A percentile compares a stretch with the other conserved stretches of the same genome.
Conservation (phyloP, 2,888 invertebrate species). For the Brassicogethes aeneus region DNA sequence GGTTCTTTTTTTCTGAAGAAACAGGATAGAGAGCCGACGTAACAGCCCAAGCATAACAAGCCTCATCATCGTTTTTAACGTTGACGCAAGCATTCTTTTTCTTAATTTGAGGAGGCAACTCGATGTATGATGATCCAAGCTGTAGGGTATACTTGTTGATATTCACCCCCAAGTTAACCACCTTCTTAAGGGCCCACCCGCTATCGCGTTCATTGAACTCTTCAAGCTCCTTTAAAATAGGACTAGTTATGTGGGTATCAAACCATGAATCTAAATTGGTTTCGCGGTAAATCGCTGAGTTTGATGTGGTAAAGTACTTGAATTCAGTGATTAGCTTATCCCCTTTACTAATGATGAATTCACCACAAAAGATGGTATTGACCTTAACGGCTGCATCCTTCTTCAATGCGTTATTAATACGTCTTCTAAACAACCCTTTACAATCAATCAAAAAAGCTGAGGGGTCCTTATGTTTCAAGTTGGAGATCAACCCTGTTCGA, state of each 20-base stretch:
- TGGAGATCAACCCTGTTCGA: slow-evolving; percentile 9
- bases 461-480: slow-evolving; percentile 13
- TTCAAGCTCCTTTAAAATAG: slow-evolving; percentile 15
- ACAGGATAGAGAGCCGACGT: too few relatives aligned
- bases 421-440: slow-evolving; percentile 8
- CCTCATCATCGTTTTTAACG: too few relatives aligned
- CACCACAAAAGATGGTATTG: too few relatives aligned
- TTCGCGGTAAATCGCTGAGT: too few relatives aligned
- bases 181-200: slow-evolving; percentile 17
- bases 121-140: too few relatives aligned
- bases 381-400: slow-evolving; percentile 11
- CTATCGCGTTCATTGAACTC: slow-evolving; percentile 21
- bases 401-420: slow-evolving; percentile 12
- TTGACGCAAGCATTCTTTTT: too few relatives aligned
- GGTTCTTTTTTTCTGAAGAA: too few relatives aligned
- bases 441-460: slow-evolving; percentile 12
- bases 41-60: too few relatives aligned
- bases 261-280: too few relatives aligned
- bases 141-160: slow-evolving; percentile 21
- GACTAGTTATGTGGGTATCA: slow-evolving; percentile 11
- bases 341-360: slow-evolving; percentile 13
- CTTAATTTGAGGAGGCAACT: too few relatives aligned
- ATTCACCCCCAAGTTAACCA: slow-evolving; percentile 18
- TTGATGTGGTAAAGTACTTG: slow-evolving; percentile 22
- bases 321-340: slow-evolving; percentile 14